Percentiles rank a stretch among this genome's conserved stretches.
Conservation (phyloP, 2,113 vertebrate genomes). For the Paramisgurnus dabryanus region DNA sequence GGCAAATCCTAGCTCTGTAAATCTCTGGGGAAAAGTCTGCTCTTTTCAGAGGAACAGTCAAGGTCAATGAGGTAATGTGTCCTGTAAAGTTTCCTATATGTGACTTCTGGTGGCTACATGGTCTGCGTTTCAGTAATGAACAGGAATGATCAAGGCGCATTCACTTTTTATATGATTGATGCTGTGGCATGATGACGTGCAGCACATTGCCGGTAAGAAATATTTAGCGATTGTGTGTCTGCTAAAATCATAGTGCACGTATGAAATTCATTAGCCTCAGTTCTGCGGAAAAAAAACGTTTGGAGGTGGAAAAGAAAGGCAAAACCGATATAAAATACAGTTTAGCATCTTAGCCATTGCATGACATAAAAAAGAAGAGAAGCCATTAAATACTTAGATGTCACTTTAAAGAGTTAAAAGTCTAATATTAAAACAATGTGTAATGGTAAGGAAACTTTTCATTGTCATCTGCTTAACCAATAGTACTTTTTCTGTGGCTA, state of each 20-base stretch:
- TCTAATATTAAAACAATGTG: constrained; percentile 56
- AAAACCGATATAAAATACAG: constrained; percentile 12
- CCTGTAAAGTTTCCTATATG: constrained; percentile 5
- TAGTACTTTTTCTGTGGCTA: constrained; percentile 22
- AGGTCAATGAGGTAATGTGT: constrained; percentile 11
- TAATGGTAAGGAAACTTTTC: constrained; percentile 32
- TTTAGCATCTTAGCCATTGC: constrained; percentile 38
- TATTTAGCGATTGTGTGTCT: neutral
- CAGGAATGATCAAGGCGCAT: constrained; percentile 18
- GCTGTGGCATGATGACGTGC: neutral
- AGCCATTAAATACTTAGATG: constrained; percentile 57
- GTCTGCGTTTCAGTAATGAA: constrained; percentile 24
- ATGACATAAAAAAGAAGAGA: constrained; percentile 50
- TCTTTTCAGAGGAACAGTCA: neutral
- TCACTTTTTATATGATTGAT: neutral
- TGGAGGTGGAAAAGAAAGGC: neutral
- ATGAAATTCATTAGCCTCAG: constrained; percentile 44
- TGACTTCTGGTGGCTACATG: neutral
- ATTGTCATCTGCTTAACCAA: constrained; percentile 39
- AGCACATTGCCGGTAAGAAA: constrained; percentile 7
- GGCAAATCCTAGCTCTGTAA: neutral
- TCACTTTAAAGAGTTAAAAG: constrained; percentile 55
- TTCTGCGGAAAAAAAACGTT: constrained; percentile 28
- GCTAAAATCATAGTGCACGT: constrained; percentile 24
- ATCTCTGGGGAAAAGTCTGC: constrained; percentile 1